Conservation (phyloP, 92 coral and sea anemone genomes). For the Micromussa lordhowensis region DNA sequence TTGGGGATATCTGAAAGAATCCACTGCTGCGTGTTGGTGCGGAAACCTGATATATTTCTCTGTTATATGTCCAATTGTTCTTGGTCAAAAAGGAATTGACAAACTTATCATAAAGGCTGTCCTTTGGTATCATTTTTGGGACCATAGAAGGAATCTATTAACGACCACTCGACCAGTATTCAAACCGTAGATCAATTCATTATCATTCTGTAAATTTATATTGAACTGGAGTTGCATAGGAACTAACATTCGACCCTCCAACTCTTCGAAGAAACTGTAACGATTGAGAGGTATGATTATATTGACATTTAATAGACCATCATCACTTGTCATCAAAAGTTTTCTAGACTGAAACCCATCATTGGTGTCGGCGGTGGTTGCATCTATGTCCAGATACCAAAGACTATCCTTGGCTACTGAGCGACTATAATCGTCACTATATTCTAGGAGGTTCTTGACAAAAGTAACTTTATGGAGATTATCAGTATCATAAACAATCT, state of each 20-base stretch:
- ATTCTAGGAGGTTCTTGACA: too few species aligned
- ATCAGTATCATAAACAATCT: too few species aligned
- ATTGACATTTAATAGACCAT: background rate
- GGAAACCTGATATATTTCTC: slow-evolving; percentile 2
- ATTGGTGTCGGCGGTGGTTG: too few species aligned
- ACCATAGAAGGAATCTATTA: slow-evolving; percentile 8
- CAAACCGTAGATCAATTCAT: slow-evolving; percentile 7
- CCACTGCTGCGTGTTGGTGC: background rate
- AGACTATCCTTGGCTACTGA: too few species aligned
- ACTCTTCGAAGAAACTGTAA: too few species aligned
- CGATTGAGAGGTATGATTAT: slow-evolving; percentile 18
- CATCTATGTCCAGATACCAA: too few species aligned
- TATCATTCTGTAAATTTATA: background rate
- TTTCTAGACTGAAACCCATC: slow-evolving; percentile 7
- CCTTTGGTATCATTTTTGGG: too few species aligned
- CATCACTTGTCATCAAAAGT: background rate
- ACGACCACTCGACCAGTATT: slow-evolving; percentile 15
- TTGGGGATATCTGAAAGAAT: too few species aligned
- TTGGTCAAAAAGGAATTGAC: background rate
- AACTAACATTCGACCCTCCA: too few species aligned
- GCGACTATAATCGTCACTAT: too few species aligned
- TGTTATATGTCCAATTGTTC: slow-evolving; percentile 25
- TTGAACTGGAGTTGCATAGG: too few species aligned
- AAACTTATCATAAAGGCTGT: background rate
- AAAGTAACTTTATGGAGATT: too few species aligned